Evolutionary conservation across 2,797 vertebrate species (phyloP).

Genomic region (Synanceia verrucosa): DNA sequence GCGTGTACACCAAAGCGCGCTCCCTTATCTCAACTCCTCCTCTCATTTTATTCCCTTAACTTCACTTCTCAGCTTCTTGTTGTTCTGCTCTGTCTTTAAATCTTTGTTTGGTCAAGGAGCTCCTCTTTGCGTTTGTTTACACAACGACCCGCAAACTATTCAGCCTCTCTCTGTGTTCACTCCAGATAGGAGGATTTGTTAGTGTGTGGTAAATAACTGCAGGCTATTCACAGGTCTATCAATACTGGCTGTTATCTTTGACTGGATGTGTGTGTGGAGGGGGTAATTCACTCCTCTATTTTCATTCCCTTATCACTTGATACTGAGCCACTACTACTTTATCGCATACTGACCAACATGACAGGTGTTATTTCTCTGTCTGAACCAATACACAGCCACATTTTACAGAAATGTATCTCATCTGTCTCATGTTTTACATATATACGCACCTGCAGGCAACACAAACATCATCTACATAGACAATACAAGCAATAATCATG

Average conservation of each 20-base stretch:
- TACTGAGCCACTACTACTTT: not conserved
- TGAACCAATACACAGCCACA: not conserved
- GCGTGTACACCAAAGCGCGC: constrained; percentile 7
- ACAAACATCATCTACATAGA: too few species aligned
- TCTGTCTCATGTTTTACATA: too few species aligned
- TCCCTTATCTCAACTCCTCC: constrained; percentile 39
- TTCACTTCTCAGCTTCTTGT: constrained; percentile 23
- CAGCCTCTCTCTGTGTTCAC: constrained; percentile 23
- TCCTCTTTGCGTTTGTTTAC: constrained; percentile 66
- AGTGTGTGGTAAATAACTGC: constrained; percentile 50
- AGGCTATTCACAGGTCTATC: constrained; percentile 50
- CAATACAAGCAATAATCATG: not conserved
- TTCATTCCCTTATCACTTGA: not conserved
- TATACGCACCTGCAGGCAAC: too few species aligned
- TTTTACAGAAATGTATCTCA: not conserved
- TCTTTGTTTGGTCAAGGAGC: constrained; percentile 70
- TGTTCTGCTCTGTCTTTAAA: constrained; percentile 36
- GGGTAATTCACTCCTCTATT: not conserved
- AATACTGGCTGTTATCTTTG: constrained; percentile 36
- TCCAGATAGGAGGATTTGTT: constrained; percentile 48
- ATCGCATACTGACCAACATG: not conserved
- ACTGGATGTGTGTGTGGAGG: not conserved
- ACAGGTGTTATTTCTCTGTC: constrained; percentile 1
- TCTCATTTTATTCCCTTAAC: constrained; percentile 25
- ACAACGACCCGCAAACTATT: constrained; percentile 38